A percentile compares a stretch with the other conserved stretches of the same genome.
These are phyloP conservation scores for Brachionus calyciflorus DNA, from an alignment of 1,140 invertebrate genomes.

Conservation along the genomic window DNA sequence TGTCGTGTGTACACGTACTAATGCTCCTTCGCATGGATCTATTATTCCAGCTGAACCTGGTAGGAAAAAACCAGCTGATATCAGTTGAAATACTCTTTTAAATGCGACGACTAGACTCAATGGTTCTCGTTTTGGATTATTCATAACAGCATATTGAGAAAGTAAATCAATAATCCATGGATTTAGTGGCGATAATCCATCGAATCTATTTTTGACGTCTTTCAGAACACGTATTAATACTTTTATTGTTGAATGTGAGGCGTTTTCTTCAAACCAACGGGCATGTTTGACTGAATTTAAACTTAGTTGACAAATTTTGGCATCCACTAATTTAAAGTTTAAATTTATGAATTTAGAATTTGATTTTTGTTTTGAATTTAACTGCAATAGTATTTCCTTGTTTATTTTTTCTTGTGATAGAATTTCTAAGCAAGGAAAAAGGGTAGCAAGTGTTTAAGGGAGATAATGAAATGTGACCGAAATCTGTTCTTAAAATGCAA, in stretches of 20 bases:
- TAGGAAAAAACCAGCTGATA: constrained; percentile 87
- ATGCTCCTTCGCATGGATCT: constrained; percentile 86
- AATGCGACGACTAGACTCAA: constrained; percentile 61
- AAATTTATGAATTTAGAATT: constrained; percentile 24
- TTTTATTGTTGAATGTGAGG: constrained; percentile 88
- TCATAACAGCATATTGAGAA: constrained; percentile 90
- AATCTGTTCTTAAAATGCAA: too few relatives aligned
- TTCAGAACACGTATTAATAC: constrained; percentile 85
- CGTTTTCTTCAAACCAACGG: constrained; percentile 97
- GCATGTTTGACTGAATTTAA: constrained; percentile 86
- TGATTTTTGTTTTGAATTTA: too few relatives aligned
- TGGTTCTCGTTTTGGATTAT: constrained; percentile 86
- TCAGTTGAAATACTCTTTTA: constrained; percentile 78
- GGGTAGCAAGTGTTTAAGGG: too few relatives aligned
- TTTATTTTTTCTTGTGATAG: too few relatives aligned
- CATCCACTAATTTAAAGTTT: constrained; percentile 68
- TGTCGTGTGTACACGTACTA: constrained; percentile 80
- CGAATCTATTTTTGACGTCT: constrained; percentile 81
- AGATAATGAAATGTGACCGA: too few relatives aligned
- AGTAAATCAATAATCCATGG: constrained; percentile 95
- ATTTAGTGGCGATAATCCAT: constrained; percentile 81
- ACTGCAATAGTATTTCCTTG: too few relatives aligned
- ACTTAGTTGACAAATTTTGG: constrained; percentile 79
- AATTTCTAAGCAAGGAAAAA: too few relatives aligned
- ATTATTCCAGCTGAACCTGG: constrained; percentile 89